Conservation (phyloP, 1,140 invertebrate species). For the Orius laevigatus region DNA sequence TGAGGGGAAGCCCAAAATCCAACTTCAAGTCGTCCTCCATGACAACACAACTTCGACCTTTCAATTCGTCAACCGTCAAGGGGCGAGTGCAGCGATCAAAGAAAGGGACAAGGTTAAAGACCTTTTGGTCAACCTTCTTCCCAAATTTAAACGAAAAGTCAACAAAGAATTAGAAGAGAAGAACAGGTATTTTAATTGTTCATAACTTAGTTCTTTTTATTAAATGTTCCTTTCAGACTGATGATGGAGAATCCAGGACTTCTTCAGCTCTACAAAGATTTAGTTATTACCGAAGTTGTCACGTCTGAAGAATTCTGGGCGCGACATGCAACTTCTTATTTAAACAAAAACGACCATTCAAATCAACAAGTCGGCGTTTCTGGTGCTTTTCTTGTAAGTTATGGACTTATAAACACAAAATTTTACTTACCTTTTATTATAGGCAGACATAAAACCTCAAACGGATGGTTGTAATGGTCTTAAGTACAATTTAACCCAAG, state of each 20-base stretch:
- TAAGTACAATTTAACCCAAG: conserved; percentile 91
- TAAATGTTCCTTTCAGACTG: conserved; percentile 33
- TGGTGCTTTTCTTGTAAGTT: conserved; percentile 56
- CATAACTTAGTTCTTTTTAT: neutral
- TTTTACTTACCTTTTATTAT: conserved; percentile 8
- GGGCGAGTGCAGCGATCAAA: conserved; percentile 61
- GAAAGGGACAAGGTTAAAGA: conserved; percentile 92
- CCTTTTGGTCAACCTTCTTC: conserved; percentile 73
- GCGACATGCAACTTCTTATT: conserved; percentile 62
- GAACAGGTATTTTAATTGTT: conserved; percentile 33
- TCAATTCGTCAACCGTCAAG: conserved; percentile 86
- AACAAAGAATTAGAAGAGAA: conserved; percentile 87
- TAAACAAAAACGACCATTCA: conserved; percentile 47
- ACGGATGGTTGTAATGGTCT: conserved; percentile 93
- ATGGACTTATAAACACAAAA: neutral
- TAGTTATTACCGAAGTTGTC: conserved; percentile 86
- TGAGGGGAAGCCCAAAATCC: conserved; percentile 94
- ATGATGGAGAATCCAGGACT: conserved; percentile 68
- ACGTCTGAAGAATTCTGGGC: conserved; percentile 94
- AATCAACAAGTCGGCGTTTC: conserved; percentile 78
- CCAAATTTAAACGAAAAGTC: conserved; percentile 89
- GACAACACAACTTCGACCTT: conserved; percentile 90
- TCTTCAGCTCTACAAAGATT: conserved; percentile 75
- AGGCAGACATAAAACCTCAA: conserved; percentile 89
- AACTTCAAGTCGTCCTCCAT: conserved; percentile 93